Evolutionary conservation across 1,140 invertebrate species (phyloP).

Genomic region (Calosoma granatense): DNA sequence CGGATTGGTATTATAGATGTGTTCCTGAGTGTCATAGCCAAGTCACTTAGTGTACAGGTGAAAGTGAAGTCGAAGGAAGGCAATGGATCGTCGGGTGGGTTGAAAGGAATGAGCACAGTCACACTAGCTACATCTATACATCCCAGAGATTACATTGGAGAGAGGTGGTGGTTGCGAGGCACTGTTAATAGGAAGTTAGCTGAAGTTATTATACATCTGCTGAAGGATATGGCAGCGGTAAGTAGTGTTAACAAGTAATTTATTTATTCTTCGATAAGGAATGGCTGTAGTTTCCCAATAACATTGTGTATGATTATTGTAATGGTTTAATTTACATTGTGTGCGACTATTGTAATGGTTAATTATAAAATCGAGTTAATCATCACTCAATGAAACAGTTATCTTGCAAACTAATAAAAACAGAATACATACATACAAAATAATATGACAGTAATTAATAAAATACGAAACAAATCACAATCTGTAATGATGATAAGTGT

Average conservation of each 20-base stretch:
- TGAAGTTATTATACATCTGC: slow-evolving; percentile 75
- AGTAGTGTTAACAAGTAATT: slow-evolving; percentile 28
- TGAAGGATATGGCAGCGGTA: slow-evolving; percentile 87
- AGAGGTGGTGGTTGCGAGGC: slow-evolving; percentile 81
- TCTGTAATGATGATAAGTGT: too few relatives aligned
- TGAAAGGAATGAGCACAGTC: slow-evolving; percentile 52
- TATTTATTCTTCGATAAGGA: slow-evolving; percentile 18
- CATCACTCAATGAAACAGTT: too few relatives aligned
- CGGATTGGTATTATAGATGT: slow-evolving; percentile 67
- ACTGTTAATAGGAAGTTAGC: slow-evolving; percentile 72
- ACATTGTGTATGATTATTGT: slow-evolving; percentile 11
- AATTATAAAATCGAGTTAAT: too few relatives aligned
- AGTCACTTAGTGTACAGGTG: slow-evolving; percentile 76
- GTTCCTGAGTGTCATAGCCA: slow-evolving; percentile 77
- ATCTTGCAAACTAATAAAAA: too few relatives aligned
- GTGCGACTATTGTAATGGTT: too few relatives aligned
- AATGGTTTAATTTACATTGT: background rate
- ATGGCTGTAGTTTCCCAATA: slow-evolving; percentile 10
- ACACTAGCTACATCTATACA: slow-evolving; percentile 48
- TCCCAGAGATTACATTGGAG: slow-evolving; percentile 42
- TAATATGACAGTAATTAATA: too few relatives aligned
- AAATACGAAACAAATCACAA: too few relatives aligned
- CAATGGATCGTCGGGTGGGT: slow-evolving; percentile 33
- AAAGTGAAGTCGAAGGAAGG: slow-evolving; percentile 58
- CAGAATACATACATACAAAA: too few relatives aligned